These are phyloP conservation scores for Cavia porcellus DNA, from an alignment of 2,113 vertebrate genomes.

Conservation along the genomic window DNA sequence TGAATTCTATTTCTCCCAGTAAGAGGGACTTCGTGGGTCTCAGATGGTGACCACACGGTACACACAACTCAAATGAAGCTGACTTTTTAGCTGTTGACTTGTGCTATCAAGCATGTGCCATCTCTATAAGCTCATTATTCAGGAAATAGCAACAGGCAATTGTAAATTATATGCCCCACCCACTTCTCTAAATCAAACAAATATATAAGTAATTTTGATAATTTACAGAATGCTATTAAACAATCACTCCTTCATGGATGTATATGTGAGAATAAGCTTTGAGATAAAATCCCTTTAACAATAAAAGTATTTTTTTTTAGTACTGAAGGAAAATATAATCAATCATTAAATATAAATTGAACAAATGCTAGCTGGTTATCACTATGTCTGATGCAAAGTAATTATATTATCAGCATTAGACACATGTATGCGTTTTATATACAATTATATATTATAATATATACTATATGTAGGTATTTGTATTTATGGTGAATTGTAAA, in stretches of 20 bases:
- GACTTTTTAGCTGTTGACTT: neutral
- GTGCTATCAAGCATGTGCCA: neutral
- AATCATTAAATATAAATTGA: conserved; percentile 2
- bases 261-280: neutral
- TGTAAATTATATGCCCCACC: too few relatives aligned
- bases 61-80: neutral
- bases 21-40: neutral
- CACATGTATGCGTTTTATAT: neutral
- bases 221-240: neutral
- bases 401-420: neutral
- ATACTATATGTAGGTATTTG: neutral
- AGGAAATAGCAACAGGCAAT: neutral
- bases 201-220: neutral
- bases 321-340: conserved; percentile 14
- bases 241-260: neutral
- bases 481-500: conserved; percentile 39
- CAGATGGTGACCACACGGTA: too few relatives aligned
- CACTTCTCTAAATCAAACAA: neutral
- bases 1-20: neutral
- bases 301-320: conserved; percentile 29
- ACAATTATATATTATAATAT: too few relatives aligned
- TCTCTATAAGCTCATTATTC: neutral
- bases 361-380: neutral
- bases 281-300: neutral
- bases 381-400: neutral